Percentiles rank a stretch among this genome's conserved stretches.
phyloP scores from a whole-genome alignment of 2,797 vertebrate species.

The Vireo griseus region DNA sequence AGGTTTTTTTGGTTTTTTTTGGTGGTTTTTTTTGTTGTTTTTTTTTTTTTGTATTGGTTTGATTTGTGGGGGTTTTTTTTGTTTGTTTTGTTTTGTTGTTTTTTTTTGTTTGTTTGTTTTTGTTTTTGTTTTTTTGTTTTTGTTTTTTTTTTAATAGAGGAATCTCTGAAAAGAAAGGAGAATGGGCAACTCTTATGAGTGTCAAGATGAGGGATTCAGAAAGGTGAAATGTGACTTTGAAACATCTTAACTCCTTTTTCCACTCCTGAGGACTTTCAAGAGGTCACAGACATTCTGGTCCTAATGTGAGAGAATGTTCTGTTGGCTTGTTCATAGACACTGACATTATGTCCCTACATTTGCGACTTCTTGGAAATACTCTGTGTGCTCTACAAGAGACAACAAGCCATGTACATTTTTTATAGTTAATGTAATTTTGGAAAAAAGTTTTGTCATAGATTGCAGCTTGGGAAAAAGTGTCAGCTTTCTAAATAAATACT shows the following conservation, averaged over 20 bases:
- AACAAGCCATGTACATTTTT: not conserved
- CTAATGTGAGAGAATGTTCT: not conserved
- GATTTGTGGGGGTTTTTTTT: too few relatives aligned
- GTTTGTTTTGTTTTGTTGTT: too few relatives aligned
- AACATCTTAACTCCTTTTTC: not conserved
- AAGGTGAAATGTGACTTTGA: not conserved
- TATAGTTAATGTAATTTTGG: not conserved
- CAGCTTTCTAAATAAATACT: not conserved
- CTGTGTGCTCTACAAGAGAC: not conserved
- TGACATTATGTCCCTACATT: not conserved
- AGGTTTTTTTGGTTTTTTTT: not conserved
- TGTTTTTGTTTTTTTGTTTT: not conserved
- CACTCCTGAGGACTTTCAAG: not conserved
- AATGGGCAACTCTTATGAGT: not conserved
- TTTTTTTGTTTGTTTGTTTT: not conserved
- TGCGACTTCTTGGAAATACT: not conserved
- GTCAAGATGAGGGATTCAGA: not conserved
- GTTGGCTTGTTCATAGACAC: not conserved
- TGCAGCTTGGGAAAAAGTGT: not conserved
- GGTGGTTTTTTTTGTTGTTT: too few relatives aligned
- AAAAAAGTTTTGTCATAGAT: not conserved
- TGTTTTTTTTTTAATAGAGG: not conserved
- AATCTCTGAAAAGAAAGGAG: not conserved
- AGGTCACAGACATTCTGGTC: not conserved
- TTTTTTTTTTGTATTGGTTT: not conserved